Base-by-base conservation (phyloP, 2,113 vertebrate genomes). In the Cyprinodon variegatus region DNA sequence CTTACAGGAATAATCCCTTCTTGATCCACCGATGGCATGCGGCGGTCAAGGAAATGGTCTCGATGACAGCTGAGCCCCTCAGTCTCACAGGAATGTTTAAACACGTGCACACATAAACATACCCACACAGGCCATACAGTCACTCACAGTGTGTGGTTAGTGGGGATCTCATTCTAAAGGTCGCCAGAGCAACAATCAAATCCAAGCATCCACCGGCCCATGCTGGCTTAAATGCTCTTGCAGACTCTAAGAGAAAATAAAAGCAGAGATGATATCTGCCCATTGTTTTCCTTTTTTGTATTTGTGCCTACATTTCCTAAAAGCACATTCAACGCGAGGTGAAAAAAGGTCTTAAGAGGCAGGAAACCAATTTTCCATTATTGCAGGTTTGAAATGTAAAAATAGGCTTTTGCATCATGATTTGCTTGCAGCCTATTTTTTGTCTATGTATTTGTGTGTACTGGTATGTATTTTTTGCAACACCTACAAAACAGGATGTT, bases 11-110 rank as follows among this genome's bases (percentile, higher is more conserved):
- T 91, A 92, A 93, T 92, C 88, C 90, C 50, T 78, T 39, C 70
- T 61, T 85, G 84, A 91, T 92, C 83, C 66, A 53, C 64, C 72
- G 78, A 78, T 79, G 89, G 89, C 88, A 90, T 88, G 89, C 77
- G 20, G 65, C 10, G 13, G 48, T 46, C 86, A 71, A 86, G 72
- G 87, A 92, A 91, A 91, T 90, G 93, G 86, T 86, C 78, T 74
- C 12, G 78, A 75, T 81, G 80, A 90, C 92, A 94, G 92, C 91
- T 93, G 89, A 93, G 84, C 66, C 85, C 74, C 80, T 89, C 87
- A 87, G 90, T 77, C 74, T 77, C 3, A 72, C 70, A 85, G 88
- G 91, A 93, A 93, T 94, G 90, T 77, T 71, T 60, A 78, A 84
- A 87, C 84, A 86, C 36, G 76, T 79, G 67, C 76, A 36, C 37